Base-by-base conservation (phyloP, 1,140 invertebrate species). In the Drosophila setifemur region DNA sequence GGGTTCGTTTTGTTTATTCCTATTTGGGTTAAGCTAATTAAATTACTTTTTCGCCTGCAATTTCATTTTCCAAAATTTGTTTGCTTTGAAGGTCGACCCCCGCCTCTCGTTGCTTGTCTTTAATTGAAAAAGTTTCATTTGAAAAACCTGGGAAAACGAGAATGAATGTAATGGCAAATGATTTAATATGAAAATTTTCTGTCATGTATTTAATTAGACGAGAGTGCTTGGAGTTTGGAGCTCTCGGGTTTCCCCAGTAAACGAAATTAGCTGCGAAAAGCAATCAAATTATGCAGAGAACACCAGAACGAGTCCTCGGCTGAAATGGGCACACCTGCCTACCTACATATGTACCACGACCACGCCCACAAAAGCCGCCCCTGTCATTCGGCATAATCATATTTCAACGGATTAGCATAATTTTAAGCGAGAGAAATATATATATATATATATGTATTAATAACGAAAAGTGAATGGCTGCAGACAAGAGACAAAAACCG, bases 401-500 rank as follows among this genome's bases (percentile, higher is more conserved):
- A 86, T 86, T 86, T 86, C 81, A 86, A 86, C 82, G 81, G 82
- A 86, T 86, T 86, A 86, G 81, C 81, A 86, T 86, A 86, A 85
- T 85, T 85, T 85, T 83, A 74, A 81, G 49, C 58, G 3, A 49
- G 31, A 64, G 44, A 70, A 58, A 79, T 77, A 83, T 82, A n/a
- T n/a, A n/a, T n/a, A n/a, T n/a, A n/a, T n/a, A n/a, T n/a, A n/a
- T n/a, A n/a, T n/a, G n/a, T n/a, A 86, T 86, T 87, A 73, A 86
- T 86, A 86, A 86, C 85, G 82, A 86, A 86, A 86, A 87, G 81
- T 86, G 81, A 86, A 86, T 85, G 79, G 73, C 53, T 71, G 33
- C 71, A 54, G 49, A 50, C 70, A 39, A 45, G 11, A 44, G 49
- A 47, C 43, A 9, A 37, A 19, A 48, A 16, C 16, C 26, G 35